Conservation (phyloP, 2,113 vertebrate species). For the Lota lota region DNA sequence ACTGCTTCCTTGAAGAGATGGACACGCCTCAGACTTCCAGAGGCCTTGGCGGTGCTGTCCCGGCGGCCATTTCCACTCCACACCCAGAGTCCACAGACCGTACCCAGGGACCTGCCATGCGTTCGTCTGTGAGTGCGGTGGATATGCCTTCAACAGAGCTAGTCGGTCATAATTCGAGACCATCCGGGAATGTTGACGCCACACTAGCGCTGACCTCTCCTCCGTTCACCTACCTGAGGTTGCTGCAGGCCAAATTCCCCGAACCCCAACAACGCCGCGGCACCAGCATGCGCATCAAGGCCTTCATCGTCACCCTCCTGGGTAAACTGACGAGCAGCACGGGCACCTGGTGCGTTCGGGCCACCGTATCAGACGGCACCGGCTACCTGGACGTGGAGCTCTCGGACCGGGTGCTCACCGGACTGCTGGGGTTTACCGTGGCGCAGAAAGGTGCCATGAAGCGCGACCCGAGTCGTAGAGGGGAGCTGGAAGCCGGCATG, state of each 20-base stretch:
- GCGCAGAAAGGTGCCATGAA: constrained; percentile 77
- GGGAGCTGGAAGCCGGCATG: constrained; percentile 79
- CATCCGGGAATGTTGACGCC: too few relatives aligned
- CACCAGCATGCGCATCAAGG: constrained; percentile 78
- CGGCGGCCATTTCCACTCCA: too few relatives aligned
- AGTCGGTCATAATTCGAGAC: too few relatives aligned
- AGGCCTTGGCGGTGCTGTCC: neutral
- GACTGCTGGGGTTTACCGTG: constrained; percentile 90
- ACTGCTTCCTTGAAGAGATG: constrained; percentile 23
- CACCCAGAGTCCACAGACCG: too few relatives aligned
- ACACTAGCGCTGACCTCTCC: constrained; percentile 58
- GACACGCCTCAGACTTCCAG: constrained; percentile 1
- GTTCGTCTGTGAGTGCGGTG: too few relatives aligned
- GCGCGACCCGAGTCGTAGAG: constrained; percentile 75
- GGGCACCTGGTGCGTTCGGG: constrained; percentile 80
- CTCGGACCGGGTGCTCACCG: constrained; percentile 80
- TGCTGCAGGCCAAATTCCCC: constrained; percentile 59
- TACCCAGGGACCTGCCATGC: too few relatives aligned
- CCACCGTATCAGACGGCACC: constrained; percentile 89
- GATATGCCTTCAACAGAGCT: too few relatives aligned
- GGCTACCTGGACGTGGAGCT: constrained; percentile 88
- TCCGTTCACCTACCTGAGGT: constrained; percentile 80
- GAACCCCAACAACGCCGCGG: constrained; percentile 47
- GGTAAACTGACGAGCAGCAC: constrained; percentile 82
- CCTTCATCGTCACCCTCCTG: constrained; percentile 93